Evolutionary conservation across 2,888 invertebrate genomes (phyloP), one percentile per base, ranked within the genome.

Genomic region (Acheta domesticus): DNA sequence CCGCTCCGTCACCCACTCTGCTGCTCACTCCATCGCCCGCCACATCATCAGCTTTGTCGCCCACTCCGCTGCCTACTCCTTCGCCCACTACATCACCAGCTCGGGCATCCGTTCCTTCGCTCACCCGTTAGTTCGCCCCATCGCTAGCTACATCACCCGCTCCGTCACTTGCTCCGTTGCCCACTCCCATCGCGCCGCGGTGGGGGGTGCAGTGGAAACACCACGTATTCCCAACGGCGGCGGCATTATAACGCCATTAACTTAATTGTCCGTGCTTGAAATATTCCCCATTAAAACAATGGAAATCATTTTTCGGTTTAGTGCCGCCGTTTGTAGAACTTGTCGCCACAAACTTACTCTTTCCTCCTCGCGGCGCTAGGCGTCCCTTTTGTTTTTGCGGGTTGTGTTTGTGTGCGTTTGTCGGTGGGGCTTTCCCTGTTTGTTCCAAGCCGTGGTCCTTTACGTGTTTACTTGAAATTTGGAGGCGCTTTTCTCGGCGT

Each of bases 271-370:
- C n/a, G 62, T 62, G 62, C 62, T 62, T 62, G 62, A 62, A 62
- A 62, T 62, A 62, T n/a, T 62, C 62, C 16, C 62, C 62, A 62
- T 62, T 62, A 62, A 62, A 62, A 62, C 62, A 62, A 62, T 62
- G 62, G n/a, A 62, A 62, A 62, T 62, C 62, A 62, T 62, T 62
- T 62, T 62, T 62, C n/a, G 62, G 62, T 62, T 62, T 62, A 62
- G 62, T 62, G 62, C 62, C n/a, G 62, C 16, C 62, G 62, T 62
- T n/a, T 14, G 62, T 14, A 19, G 62, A 62, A 62, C n/a, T 62
- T 62, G 62, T 62, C 62, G 62, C 16, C 62, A 62, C 62, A 62
- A 36, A 36, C 36, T 36, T 36, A 62, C 62, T 62, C 62, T 62
- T 62, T 62, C 62, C 62, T 62, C n/a, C 62, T 62, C n/a, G 62